Base-by-base conservation (phyloP, 1,140 invertebrate genomes). In the Drosophila auraria region DNA sequence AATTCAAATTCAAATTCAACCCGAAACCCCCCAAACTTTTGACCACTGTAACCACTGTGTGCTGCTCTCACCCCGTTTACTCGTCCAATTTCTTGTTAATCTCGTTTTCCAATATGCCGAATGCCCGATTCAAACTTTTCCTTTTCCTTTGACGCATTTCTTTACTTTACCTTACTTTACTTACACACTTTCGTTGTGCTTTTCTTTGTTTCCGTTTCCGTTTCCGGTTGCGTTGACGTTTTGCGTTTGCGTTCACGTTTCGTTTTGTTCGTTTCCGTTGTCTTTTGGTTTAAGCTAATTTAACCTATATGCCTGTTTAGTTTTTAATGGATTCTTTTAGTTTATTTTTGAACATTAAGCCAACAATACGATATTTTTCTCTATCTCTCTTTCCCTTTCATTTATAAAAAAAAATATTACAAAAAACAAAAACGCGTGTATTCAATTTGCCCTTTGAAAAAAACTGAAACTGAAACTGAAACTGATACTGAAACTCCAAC, bases 321-420 rank as follows among this genome's bases (percentile, higher is more conserved):
- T 68, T 81, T 49, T 80, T 49, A 80, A 63, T 45, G 72, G 50
- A 80, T 80, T 78, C 36, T 78, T 74, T 69, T 70, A 57, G 57
- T 87, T 87, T 87, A 73, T 89, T 87, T 87, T 87, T 78, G 77
- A 87, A 84, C 82, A 87, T 87, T 89, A 84, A 87, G 84, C 81
- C 81, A 87, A 87, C 84, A 89, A 87, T 87, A 87, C 84, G 84
- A 87, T 87, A 87, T 87, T 87, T 87, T 87, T 87, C 84, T 87
- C 84, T 87, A 87, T 87, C 84, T 87, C 84, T 87, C 84, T 87
- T 87, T 87, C 84, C 84, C 84, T 87, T 83, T 87, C 84, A 87
- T 87, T 83, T 62, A 73, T 49, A 77, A 63, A 57, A 71, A 33
- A 50, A 44, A 45, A 40, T 27, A 40, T 27, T 27, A 27, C 27